These are phyloP conservation scores for Vicugna pacos DNA, from an alignment of 2,113 vertebrate genomes.

Conservation along the genomic window DNA sequence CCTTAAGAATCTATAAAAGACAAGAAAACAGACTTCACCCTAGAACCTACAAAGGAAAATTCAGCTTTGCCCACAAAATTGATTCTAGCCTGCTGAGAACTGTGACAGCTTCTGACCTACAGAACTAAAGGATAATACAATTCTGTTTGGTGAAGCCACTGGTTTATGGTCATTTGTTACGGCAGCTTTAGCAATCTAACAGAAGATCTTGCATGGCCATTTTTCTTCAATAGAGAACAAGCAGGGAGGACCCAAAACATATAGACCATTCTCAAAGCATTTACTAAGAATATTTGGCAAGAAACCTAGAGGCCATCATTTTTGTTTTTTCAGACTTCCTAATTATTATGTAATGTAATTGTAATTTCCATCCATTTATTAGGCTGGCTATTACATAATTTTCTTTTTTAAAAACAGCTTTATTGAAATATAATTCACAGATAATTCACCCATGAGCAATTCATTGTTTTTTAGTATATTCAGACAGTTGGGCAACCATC, in stretches of 20 bases:
- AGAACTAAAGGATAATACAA: background rate
- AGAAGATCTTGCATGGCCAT: background rate
- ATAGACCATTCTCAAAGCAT: background rate
- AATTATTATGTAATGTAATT: background rate
- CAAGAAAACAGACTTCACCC: background rate
- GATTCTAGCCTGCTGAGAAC: background rate
- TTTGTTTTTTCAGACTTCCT: background rate
- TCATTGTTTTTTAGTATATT: background rate
- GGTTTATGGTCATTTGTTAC: background rate
- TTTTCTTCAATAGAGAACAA: background rate
- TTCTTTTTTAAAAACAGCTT: background rate
- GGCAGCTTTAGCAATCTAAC: background rate
- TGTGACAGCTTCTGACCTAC: background rate
- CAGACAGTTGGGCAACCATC: background rate
- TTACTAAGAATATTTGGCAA: slow-evolving; percentile 13
- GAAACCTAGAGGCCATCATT: background rate
- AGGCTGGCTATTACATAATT: background rate
- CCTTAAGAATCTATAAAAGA: background rate
- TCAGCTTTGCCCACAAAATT: background rate
- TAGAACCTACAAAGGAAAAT: background rate
- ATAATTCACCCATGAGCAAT: background rate
- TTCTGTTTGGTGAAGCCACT: background rate
- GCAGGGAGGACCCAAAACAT: background rate
- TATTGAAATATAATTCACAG: background rate
- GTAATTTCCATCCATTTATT: background rate